A percentile compares a stretch with the other conserved stretches of the same genome.
phyloP scores from a whole-genome alignment of 2,888 invertebrate genomes.

The Agonum fuliginosum region DNA sequence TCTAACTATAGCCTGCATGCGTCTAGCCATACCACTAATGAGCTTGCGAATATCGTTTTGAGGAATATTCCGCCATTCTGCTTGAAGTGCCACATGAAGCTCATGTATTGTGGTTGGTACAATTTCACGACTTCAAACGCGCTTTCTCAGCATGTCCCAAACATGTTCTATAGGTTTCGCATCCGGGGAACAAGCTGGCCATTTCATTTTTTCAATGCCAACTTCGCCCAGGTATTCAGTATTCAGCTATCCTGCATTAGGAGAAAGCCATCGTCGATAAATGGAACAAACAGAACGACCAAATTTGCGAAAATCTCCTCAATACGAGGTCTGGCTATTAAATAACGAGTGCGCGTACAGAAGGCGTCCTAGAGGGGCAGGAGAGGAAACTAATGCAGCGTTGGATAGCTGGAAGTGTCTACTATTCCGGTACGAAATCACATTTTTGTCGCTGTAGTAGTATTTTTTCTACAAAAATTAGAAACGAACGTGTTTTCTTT shows the following conservation, averaged over 20 bases:
- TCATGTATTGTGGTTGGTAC: not conserved
- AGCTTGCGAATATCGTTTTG: too few relatives aligned
- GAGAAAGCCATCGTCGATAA: too few relatives aligned
- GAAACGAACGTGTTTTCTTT: too few relatives aligned
- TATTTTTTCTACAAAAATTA: too few relatives aligned
- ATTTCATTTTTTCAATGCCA: not conserved
- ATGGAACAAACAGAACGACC: not conserved
- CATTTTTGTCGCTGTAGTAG: too few relatives aligned
- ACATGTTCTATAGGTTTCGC: conserved; percentile 7
- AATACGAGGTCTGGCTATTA: not conserved
- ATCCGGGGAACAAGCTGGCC: too few relatives aligned
- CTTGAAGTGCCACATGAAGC: not conserved
- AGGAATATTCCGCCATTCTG: not conserved
- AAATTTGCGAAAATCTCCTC: conserved; percentile 1
- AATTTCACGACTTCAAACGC: not conserved
- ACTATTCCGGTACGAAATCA: too few relatives aligned
- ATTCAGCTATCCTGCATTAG: too few relatives aligned
- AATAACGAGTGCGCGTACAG: not conserved
- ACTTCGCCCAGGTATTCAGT: not conserved
- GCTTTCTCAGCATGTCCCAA: not conserved
- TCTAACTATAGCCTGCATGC: not conserved
- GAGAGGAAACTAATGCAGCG: not conserved
- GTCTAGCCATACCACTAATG: not conserved
- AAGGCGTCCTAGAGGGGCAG: too few relatives aligned
- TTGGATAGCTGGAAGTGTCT: not conserved